Evolutionary conservation across 2,797 vertebrate genomes (phyloP), one percentile per base, ranked within the genome.

Genomic region (Streptopelia turtur): DNA sequence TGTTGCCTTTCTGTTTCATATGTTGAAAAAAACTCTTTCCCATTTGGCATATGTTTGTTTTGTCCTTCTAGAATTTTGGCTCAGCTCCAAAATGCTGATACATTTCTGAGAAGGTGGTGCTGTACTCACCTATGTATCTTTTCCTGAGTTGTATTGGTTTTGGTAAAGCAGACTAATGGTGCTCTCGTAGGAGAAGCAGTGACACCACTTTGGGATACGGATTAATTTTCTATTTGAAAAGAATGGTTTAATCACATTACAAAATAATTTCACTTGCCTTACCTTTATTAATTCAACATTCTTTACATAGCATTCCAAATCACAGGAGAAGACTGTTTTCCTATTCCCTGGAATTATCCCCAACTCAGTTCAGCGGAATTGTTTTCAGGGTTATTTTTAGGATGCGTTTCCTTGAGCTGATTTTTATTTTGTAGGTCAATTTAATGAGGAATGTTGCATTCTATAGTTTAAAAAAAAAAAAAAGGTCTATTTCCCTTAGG

Each of bases 351-450:
- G 52, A 50, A 79, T 82, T 72, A 70, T 35, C 45, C 59, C 65
- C 43, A 77, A 16, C 13, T 79, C 69, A 30, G 50, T 81, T 91
- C 28, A n/a, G 25, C 83, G 57, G 25, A 5, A 9, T 92, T 83
- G 30, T 88, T 94, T 94, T 90, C 52, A 59, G 56, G 15, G 6
- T 27, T 90, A 25, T 53, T 61, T 89, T 89, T 84, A 89, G 82
- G 52, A 52, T 85, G 33, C 41, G 9, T 87, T 87, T 92, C 65
- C 69, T 83, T 81, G 57, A 83, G 35, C 30, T 78, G 72, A 70
- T 59, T 89, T 90, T 70, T 50, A 43, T 65, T 93, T 92, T 88
- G 53, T 81, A 81, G 70, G 60, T 49, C 22, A 24, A 10, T 60
- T 90, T 68, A 71, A 75, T 74, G 64, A 88, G 47, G 66, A 85